Evolutionary conservation across 2,888 invertebrate species (phyloP).

Genomic region (Trachelus troglodyta): DNA sequence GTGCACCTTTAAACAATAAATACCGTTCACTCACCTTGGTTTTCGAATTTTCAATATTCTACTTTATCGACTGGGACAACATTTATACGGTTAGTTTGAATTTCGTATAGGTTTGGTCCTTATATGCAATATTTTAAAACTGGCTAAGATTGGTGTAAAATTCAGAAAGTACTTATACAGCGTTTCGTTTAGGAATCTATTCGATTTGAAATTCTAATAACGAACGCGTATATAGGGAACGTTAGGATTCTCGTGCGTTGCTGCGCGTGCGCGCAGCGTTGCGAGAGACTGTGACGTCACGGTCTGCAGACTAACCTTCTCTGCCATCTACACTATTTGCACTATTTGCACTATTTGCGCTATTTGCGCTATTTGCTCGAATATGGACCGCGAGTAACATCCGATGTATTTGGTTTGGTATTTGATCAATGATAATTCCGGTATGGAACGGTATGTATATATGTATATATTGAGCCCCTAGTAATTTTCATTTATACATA

Average conservation of each 20-base stretch:
- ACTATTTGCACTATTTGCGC: neutral
- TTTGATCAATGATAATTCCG: neutral
- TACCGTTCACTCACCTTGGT: neutral
- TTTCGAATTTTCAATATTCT: neutral
- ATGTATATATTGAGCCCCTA: neutral
- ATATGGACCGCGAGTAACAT: neutral
- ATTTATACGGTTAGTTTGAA: neutral
- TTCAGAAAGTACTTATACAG: neutral
- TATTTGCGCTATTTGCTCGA: neutral
- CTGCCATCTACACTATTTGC: neutral
- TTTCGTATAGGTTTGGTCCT: neutral
- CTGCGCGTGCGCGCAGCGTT: neutral
- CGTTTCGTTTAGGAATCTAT: neutral
- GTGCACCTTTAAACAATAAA: neutral
- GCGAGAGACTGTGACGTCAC: neutral
- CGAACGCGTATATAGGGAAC: neutral
- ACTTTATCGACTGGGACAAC: neutral
- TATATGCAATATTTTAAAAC: neutral
- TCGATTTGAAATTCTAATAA: neutral
- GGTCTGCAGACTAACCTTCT: neutral
- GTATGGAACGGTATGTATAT: neutral
- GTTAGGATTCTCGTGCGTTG: neutral
- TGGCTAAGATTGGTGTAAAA: neutral
- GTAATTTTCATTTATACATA: neutral
- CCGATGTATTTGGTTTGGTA: neutral